Evolutionary conservation across 2,797 vertebrate genomes (phyloP).

Genomic region (Mus minutoides): DNA sequence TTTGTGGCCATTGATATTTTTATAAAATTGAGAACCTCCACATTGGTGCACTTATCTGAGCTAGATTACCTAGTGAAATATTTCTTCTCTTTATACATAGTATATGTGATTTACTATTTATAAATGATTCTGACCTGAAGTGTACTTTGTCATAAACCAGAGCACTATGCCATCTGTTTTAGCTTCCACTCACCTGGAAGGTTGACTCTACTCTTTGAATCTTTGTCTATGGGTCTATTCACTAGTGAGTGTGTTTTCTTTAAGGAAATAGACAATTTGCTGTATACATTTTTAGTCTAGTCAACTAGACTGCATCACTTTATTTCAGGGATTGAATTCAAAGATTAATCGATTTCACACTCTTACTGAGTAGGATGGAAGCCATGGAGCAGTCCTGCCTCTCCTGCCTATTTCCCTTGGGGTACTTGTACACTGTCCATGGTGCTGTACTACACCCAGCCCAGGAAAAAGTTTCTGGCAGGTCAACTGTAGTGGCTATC

Average conservation of each 20-base stretch:
- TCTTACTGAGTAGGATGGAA: too few relatives aligned
- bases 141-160: background rate
- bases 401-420: too few relatives aligned
- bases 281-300: background rate
- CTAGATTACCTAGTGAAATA: background rate
- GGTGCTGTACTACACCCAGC: too few relatives aligned
- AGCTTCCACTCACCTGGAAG: background rate
- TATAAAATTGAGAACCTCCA: background rate
- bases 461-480: too few relatives aligned
- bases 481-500: too few relatives aligned
- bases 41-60: background rate
- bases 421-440: too few relatives aligned
- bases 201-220: background rate
- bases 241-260: background rate
- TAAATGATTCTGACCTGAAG: background rate
- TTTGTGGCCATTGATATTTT: background rate
- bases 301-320: background rate
- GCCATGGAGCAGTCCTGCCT: too few relatives aligned
- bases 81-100: background rate
- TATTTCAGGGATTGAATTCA: background rate
- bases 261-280: background rate
- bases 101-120: background rate
- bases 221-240: background rate
- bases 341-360: too few relatives aligned
- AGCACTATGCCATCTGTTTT: background rate